A percentile compares a stretch with the other conserved stretches of the same genome.
Evolutionary conservation across 2,113 vertebrate genomes (phyloP).

Genomic region (Gymnorhina tibicen): DNA sequence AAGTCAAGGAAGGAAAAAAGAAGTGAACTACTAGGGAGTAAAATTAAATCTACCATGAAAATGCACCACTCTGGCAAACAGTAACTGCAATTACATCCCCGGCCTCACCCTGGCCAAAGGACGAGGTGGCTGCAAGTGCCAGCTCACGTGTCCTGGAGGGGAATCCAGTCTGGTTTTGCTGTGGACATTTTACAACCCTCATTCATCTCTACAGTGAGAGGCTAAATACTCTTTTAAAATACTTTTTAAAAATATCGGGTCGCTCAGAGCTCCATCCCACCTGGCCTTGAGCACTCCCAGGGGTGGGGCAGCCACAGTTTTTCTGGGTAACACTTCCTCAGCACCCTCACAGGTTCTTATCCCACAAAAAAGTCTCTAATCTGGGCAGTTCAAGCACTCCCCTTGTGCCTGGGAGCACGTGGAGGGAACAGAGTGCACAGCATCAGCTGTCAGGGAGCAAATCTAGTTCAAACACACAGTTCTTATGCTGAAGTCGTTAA

Average conservation of each 20-base stretch:
- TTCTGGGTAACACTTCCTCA: not conserved
- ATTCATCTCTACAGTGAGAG: not conserved
- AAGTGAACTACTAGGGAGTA: not conserved
- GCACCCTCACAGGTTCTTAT: not conserved
- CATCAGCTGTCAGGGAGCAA: not conserved
- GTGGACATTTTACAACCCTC: not conserved
- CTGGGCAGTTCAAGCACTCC: not conserved
- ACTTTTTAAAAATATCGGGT: not conserved
- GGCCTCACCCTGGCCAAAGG: not conserved
- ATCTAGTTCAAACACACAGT: not conserved
- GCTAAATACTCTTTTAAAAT: not conserved
- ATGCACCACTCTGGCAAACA: not conserved
- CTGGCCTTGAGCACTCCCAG: not conserved
- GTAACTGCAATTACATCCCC: not conserved
- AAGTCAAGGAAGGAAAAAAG: not conserved
- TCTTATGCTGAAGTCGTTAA: not conserved
- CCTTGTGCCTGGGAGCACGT: not conserved
- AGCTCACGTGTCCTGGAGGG: not conserved
- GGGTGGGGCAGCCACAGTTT: not conserved
- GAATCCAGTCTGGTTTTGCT: not conserved
- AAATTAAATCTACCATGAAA: not conserved
- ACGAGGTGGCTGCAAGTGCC: not conserved
- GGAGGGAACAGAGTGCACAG: not conserved
- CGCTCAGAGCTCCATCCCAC: not conserved
- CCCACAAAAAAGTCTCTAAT: accelerated